Conservation (phyloP, 37 sponge, comb jelly and placozoan species). For the Beroe forskalii region DNA sequence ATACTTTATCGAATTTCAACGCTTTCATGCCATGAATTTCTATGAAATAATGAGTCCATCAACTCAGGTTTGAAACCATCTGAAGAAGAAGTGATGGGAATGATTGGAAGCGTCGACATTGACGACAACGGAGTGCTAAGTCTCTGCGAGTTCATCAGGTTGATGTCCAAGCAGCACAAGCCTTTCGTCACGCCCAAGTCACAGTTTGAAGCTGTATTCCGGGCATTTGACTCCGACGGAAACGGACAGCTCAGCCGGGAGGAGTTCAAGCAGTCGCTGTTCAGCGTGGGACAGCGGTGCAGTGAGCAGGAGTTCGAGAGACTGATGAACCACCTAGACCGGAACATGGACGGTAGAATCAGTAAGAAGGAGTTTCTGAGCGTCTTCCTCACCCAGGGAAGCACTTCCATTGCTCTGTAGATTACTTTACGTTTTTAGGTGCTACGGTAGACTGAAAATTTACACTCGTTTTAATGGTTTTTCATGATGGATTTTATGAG, state of each 20-base stretch:
- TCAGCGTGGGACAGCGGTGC: constrained; percentile 59
- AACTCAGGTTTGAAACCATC: constrained; percentile 48
- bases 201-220: constrained; percentile 55
- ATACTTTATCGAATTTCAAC: too few relatives aligned
- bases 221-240: constrained; percentile 61
- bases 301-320: constrained; percentile 57
- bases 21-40: too few relatives aligned
- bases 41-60: too few relatives aligned
- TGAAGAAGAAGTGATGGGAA: constrained; percentile 45
- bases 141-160: constrained; percentile 50
- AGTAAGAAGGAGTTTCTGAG: constrained; percentile 61
- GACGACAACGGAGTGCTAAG: constrained; percentile 52
- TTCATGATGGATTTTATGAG: too few relatives aligned
- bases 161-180: constrained; percentile 59
- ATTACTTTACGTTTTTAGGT: too few relatives aligned
- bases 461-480: too few relatives aligned
- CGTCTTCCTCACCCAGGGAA: constrained; percentile 22
- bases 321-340: constrained; percentile 11
- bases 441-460: too few relatives aligned
- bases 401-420: not conserved
- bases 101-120: constrained; percentile 50
- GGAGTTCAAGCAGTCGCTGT: constrained; percentile 52
- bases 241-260: constrained; percentile 58
- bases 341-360: constrained; percentile 57
- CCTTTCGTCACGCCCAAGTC: constrained; percentile 38